Evolutionary conservation across 2,797 vertebrate genomes (phyloP).

Genomic region (Erethizon dorsatum): DNA sequence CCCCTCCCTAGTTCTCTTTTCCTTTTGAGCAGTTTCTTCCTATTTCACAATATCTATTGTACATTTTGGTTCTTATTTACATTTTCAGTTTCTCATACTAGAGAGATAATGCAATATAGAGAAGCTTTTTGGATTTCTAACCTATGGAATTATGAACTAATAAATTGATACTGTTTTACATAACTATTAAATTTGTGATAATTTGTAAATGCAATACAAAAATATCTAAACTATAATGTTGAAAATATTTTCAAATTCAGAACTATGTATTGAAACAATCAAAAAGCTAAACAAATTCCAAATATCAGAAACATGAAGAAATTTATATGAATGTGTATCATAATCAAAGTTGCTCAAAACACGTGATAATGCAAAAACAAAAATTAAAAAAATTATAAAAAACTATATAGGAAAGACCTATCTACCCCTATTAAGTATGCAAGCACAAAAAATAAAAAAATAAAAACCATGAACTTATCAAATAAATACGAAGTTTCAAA

Average conservation of each 20-base stretch:
- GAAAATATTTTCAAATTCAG: background rate
- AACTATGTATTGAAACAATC: background rate
- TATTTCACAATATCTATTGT: too few species aligned
- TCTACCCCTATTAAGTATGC: background rate
- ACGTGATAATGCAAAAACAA: background rate
- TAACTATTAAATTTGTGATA: background rate
- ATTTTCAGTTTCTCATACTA: too few species aligned
- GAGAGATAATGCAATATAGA: too few species aligned
- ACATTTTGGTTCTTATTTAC: too few species aligned
- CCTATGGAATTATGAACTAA: background rate
- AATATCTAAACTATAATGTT: background rate
- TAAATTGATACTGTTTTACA: background rate
- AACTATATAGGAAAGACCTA: background rate
- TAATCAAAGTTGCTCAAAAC: background rate
- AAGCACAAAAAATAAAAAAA: background rate
- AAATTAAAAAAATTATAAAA: background rate
- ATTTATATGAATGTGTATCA: background rate
- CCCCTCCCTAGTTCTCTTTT: too few species aligned
- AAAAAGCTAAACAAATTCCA: background rate
- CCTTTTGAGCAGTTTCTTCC: too few species aligned
- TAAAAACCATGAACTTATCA: background rate
- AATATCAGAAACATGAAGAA: background rate
- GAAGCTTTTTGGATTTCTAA: background rate
- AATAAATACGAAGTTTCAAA: conserved; percentile 17
- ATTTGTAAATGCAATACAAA: background rate